These are phyloP conservation scores for Drosophila baimaii DNA, from an alignment of 1,140 invertebrate species.

Conservation along the genomic window DNA sequence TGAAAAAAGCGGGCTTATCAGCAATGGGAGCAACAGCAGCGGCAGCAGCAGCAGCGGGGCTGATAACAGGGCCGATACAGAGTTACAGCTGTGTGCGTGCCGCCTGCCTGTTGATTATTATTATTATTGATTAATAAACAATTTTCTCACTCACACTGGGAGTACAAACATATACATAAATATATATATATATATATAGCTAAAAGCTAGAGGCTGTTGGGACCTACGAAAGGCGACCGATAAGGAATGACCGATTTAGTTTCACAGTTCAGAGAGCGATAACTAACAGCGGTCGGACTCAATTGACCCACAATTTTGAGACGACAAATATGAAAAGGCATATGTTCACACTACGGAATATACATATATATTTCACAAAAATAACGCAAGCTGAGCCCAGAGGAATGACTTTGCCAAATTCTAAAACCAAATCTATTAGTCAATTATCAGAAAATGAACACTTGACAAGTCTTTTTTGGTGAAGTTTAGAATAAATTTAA, in stretches of 20 bases:
- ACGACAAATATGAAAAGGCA: constrained; percentile 41
- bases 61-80: constrained; percentile 51
- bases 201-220: constrained; percentile 21
- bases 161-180: not conserved
- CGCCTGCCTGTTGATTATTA: constrained; percentile 40
- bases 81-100: constrained; percentile 22
- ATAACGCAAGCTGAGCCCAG: no score
- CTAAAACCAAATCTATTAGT: not conserved
- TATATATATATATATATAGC: not conserved
- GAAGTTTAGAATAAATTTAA: no score
- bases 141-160: constrained; percentile 63
- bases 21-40: constrained; percentile 33
- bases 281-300: constrained; percentile 51
- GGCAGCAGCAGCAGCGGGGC: constrained; percentile 24
- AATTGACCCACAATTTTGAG: constrained; percentile 55
- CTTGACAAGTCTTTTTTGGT: not conserved
- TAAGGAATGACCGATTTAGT: constrained; percentile 78
- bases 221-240: constrained; percentile 37
- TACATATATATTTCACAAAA: constrained; percentile 1
- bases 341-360: constrained; percentile 14
- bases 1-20: constrained; percentile 21
- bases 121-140: constrained; percentile 76
- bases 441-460: not conserved
- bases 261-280: constrained; percentile 55
- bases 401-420: constrained; percentile 14